Base-by-base conservation (phyloP, 2,113 vertebrate species). In the Perccottus glenii region DNA sequence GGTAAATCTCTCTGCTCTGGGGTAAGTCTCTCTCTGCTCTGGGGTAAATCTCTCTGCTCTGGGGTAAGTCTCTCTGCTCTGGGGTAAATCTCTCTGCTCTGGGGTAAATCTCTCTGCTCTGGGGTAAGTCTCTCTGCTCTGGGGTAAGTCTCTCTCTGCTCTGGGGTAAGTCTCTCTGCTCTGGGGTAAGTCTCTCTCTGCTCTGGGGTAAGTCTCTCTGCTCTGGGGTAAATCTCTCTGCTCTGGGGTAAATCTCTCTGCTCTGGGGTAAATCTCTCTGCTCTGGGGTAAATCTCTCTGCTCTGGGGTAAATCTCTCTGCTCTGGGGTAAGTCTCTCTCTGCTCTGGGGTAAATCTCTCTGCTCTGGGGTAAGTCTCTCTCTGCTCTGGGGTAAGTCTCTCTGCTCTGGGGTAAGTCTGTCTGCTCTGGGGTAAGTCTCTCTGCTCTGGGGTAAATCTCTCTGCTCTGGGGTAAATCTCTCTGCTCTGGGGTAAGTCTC, bases 351-450 rank as follows among this genome's bases (percentile, higher is more conserved):
- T 50, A 1, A 38, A 52, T 75, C 19, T 27, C 19, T 27, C 19
- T 27, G 19, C 19, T 27, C 19, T 27, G 19, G 19, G 19, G 19
- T 27, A 3, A 27, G 78, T 60, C 67, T 77, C 0, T 61, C 76
- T 60, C 58, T 87, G 5, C 77, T 78, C 73, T 86, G 85, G 84
- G 87, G 89, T 88, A 67, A 87, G 86, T 78, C 6, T 43, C 4
- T 46, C 5, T 52, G 9, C 35, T 47, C 46, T 50, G n/a, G 15
- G 10, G 38, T 65, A 50, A 19, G 0, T 56, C 46, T 69, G 48
- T 73, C 52, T 47, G 15, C 64, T 42, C 33, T 0, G 73, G 8
- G 49, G 51, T 60, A 45, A 56, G 56, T 1, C 19, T 77, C 43
- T 66, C 43, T 66, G n/a, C n/a, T n/a, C n/a, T n/a, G n/a, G n/a